phyloP scores from a whole-genome alignment of 2,113 vertebrate species.

The Saccopteryx leptura region DNA sequence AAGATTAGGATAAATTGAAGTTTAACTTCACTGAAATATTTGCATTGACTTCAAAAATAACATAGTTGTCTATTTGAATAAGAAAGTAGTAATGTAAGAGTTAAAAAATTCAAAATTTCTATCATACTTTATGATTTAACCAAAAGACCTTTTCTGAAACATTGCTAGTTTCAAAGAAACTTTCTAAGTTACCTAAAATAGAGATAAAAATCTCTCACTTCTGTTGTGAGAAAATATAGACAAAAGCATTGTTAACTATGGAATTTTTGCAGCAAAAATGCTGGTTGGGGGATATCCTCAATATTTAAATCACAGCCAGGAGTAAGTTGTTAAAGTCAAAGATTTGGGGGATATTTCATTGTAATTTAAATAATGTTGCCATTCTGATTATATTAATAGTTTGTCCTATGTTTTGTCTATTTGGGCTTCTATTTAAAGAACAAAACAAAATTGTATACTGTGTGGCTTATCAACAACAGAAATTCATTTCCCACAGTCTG shows the following conservation, averaged over 20 bases:
- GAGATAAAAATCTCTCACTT: background rate
- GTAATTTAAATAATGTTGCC: background rate
- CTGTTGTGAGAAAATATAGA: background rate
- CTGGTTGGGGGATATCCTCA: background rate
- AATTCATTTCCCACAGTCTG: background rate
- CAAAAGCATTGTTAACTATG: background rate
- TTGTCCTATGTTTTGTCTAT: background rate
- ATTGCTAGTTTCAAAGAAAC: background rate
- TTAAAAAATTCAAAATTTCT: background rate
- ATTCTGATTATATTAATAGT: background rate
- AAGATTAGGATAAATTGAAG: constrained; percentile 55
- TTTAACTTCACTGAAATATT: constrained; percentile 49
- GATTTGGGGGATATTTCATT: background rate
- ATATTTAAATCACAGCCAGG: background rate
- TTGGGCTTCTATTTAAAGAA: background rate
- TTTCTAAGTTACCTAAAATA: constrained; percentile 15
- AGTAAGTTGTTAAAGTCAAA: background rate
- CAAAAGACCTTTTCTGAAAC: constrained; percentile 38
- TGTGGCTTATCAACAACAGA: background rate
- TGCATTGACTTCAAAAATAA: constrained; percentile 36
- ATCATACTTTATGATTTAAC: background rate
- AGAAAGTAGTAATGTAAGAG: background rate
- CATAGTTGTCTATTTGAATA: constrained; percentile 36
- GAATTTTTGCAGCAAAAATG: background rate
- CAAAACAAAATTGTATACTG: background rate